Base-by-base conservation (phyloP, 2,113 vertebrate genomes). In the Gallinago media region DNA sequence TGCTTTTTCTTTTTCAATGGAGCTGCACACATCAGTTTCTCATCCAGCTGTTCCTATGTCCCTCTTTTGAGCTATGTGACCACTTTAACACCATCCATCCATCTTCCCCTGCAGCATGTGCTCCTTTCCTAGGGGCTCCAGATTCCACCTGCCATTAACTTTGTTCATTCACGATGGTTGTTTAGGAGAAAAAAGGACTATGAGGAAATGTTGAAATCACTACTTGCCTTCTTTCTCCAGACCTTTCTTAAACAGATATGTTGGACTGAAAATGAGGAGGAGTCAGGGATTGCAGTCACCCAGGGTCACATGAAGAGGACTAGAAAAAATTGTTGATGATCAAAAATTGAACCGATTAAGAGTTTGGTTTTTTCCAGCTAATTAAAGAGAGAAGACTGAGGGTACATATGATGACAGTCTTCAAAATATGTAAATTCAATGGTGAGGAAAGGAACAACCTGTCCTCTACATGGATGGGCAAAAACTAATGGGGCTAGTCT, bases 131-230 rank as follows among this genome's bases (percentile, higher is more conserved):
- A 92, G 40, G 16, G 67, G 40, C 72, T 73, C 58, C 44, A 54
- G 47, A 83, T 88, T 94, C 89, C 54, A 83, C 40, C 89, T 96
- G 75, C 72, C 44, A 73, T 79, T 82, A 65, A 88, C 76, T 83
- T 72, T 85, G 34, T 65, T 92, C 34, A 80, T 80, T 94, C 32
- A 79, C 10, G 13, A 19, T 8, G 3, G 20, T 16, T 79, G 26
- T 73, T 88, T 36, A 70, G 15, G 18, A 42, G 23, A 3, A 22
- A 83, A 81, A n/a, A 38, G 17, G 46, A 42, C n/a, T 12, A 11
- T 7, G n/a, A 73, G 36, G n/a, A 87, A 86, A 74, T 31, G 15
- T 16, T 80, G 68, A 68, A 61, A 47, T 47, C 27, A 23, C 44
- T 70, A 52, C 15, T 55, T 42, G 12, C 10, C 15, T 50, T 62